Evolutionary conservation across 2,113 vertebrate genomes (phyloP).

Genomic region (Chionomys nivalis): DNA sequence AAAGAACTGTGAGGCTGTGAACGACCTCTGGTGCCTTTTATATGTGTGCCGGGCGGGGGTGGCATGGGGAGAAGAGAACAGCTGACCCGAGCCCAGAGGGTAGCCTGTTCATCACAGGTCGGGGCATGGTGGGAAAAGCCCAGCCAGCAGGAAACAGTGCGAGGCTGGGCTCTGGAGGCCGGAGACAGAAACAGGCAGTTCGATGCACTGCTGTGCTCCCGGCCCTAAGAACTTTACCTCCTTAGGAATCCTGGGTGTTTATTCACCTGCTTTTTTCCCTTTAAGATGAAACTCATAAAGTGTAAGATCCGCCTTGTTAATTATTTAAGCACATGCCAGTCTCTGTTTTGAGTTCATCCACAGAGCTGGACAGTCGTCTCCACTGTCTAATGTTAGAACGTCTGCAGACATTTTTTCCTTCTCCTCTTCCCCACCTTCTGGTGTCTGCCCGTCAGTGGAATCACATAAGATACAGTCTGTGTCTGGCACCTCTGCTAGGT

Average conservation of each 20-base stretch:
- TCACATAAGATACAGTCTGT: background rate
- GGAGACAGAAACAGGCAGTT: background rate
- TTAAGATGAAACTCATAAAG: background rate
- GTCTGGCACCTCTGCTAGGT: background rate
- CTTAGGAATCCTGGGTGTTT: background rate
- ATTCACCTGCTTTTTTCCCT: background rate
- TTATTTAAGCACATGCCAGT: background rate
- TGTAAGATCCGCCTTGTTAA: background rate
- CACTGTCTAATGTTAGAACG: background rate
- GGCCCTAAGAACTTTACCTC: background rate
- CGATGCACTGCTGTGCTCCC: background rate
- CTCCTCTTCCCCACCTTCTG: background rate
- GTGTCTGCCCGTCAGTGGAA: background rate
- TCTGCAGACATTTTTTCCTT: no score
- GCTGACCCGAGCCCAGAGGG: background rate
- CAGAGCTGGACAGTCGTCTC: background rate
- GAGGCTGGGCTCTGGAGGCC: background rate
- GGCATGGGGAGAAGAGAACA: background rate
- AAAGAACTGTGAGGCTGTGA: background rate
- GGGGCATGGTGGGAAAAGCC: background rate
- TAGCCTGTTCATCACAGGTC: background rate
- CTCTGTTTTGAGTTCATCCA: background rate
- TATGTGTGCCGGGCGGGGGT: no score
- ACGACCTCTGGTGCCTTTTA: background rate
- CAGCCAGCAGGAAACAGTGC: background rate